Conservation (phyloP, 2,113 vertebrate genomes). For the Pogonocichla stellata region DNA sequence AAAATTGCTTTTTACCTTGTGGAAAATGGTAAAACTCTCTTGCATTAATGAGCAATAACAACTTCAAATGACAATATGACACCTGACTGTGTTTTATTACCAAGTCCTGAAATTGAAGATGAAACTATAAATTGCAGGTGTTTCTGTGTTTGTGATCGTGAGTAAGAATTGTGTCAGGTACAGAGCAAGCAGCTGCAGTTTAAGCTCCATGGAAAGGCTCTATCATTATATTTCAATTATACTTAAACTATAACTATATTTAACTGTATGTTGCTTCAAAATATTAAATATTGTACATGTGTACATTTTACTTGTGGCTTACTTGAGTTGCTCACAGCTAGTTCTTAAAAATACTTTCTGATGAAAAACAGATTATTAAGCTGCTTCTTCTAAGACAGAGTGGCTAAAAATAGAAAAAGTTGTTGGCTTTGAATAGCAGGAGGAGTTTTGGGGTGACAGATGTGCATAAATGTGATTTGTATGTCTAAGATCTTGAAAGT, state of each 20-base stretch:
- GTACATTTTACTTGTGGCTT: rapidly evolving
- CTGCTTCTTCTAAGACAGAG: not conserved
- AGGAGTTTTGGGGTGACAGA: not conserved
- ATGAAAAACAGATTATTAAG: not conserved
- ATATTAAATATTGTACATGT: not conserved
- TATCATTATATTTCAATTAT: not conserved
- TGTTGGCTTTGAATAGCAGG: not conserved
- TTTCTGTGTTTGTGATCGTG: not conserved
- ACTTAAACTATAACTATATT: not conserved
- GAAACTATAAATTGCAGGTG: not conserved
- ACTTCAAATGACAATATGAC: not conserved
- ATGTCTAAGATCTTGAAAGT: not conserved
- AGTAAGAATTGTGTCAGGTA: not conserved
- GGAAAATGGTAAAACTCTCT: not conserved
- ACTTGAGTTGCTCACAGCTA: not conserved
- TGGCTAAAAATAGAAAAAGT: not conserved
- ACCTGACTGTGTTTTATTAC: not conserved
- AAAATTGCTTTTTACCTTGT: not conserved
- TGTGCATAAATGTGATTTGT: not conserved
- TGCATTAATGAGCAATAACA: not conserved
- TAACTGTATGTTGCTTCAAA: not conserved
- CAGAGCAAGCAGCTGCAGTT: not conserved
- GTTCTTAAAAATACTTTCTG: not conserved
- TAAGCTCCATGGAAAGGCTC: not conserved
- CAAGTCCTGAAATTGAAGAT: not conserved